Evolutionary conservation across 1,140 invertebrate species (phyloP), one percentile per base, ranked within the genome.

Genomic region (Luehdorfia chinensis): DNA sequence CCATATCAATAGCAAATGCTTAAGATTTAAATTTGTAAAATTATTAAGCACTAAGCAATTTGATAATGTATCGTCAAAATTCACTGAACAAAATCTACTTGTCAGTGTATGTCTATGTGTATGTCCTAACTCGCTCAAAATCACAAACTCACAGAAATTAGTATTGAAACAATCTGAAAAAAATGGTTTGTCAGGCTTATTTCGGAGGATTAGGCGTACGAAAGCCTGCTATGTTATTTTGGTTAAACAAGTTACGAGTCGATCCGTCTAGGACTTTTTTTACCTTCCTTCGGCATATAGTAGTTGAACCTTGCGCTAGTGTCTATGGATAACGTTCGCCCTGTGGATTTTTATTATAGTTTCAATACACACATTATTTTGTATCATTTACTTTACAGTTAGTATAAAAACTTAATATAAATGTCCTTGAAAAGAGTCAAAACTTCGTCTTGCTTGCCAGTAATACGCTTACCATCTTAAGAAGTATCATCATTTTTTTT

Each of bases 251-350:
- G 61, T 74, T 75, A 75, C 70, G 53, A 66, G 72, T 72, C 71
- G 74, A 65, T 72, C 52, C 66, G 70, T 60, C 75, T 64, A 48
- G 37, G 72, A 70, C 65, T 46, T 66, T 64, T 28, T 73, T 85
- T 85, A 85, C 81, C 81, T 85, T 83, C 81, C 55, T 75, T 75
- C 77, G 72, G 74, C 78, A 78, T 80, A 83, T 69, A 85, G 74
- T 78, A 83, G 70, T 71, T 58, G 75, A 77, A 78, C 63, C 59
- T 65, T 73, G 79, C 75, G 59, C 66, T 81, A 67, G 75, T 64
- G 61, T 83, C 77, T 75, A 85, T 73, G 39, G 81, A 83, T 61
- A 85, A 70, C 49, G 81, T 81, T 77, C 75, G 71, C 56, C 81
- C 81, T 85, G 81, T 76, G 78, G 55, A 81, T 75, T 65, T 45